A percentile compares a stretch with the other conserved stretches of the same genome.
phyloP scores from a whole-genome alignment of 2,888 invertebrate genomes.

The Trachelus tabidus region DNA sequence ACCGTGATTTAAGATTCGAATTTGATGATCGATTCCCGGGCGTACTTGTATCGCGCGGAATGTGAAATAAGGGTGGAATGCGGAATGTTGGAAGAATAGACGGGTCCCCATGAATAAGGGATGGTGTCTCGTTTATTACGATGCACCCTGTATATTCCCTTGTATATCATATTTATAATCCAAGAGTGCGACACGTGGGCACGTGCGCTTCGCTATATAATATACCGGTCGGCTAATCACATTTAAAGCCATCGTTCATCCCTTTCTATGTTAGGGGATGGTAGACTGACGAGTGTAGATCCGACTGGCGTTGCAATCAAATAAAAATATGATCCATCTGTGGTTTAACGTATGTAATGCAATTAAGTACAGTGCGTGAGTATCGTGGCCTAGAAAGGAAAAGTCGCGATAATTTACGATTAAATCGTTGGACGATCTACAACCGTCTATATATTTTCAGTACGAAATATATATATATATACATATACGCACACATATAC shows the following conservation, averaged over 20 bases:
- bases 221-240: constrained; percentile 50
- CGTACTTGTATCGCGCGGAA: not conserved
- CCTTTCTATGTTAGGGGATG: constrained; percentile 24
- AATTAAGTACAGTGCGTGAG: constrained; percentile 10
- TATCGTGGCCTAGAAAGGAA: not conserved
- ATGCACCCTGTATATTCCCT: constrained; percentile 29
- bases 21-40: not conserved
- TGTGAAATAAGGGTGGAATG: not conserved
- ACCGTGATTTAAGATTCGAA: not conserved
- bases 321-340: constrained; percentile 46
- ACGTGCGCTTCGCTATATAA: constrained; percentile 53
- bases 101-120: not conserved
- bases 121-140: constrained; percentile 29
- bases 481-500: not conserved
- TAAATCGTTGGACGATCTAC: not conserved
- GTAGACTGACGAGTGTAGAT: constrained; percentile 18
- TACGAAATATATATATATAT: not conserved
- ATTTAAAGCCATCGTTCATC: constrained; percentile 47
- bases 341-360: constrained; percentile 24
- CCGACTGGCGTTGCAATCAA: constrained; percentile 44
- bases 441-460: not conserved
- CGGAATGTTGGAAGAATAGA: not conserved
- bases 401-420: not conserved
- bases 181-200: constrained; percentile 58
- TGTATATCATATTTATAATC: constrained; percentile 65